These are phyloP conservation scores for Psilopsiagon aymara DNA, from an alignment of 2,113 vertebrate species.

Conservation along the genomic window DNA sequence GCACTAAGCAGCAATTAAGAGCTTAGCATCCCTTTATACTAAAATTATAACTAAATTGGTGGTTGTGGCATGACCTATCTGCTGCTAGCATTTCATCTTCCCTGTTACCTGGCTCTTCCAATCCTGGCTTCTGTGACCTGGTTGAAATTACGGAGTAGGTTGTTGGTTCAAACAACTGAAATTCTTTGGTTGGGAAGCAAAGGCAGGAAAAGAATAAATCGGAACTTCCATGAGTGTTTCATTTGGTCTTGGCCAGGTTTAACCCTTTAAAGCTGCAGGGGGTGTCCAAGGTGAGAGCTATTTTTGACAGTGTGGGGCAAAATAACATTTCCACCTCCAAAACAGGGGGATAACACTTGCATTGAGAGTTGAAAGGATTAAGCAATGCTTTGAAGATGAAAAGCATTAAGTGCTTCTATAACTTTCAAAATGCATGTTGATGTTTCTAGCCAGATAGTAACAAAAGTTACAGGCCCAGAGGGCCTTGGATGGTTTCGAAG, in stretches of 20 bases:
- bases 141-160: not conserved
- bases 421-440: not conserved
- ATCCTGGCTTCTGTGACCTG: not conserved
- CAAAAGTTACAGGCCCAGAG: slow-evolving; percentile 33
- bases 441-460: slow-evolving; percentile 13
- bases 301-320: not conserved
- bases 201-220: not conserved
- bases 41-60: not conserved
- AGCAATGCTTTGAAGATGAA: slow-evolving; percentile 58
- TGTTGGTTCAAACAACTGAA: not conserved
- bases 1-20: not conserved
- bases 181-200: not conserved
- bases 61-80: not conserved
- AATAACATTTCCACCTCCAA: not conserved
- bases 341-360: not conserved
- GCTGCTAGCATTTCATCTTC: not conserved
- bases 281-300: not conserved
- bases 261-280: not conserved
- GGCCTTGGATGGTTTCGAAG: not conserved
- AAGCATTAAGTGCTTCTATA: not conserved
- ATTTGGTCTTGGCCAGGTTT: not conserved
- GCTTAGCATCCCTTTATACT: not conserved
- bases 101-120: not conserved
- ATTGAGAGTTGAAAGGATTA: slow-evolving; percentile 36
- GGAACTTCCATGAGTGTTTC: not conserved